Evolutionary conservation across 1,140 invertebrate species (phyloP), one percentile per base, ranked within the genome.

Genomic region (Apis cerana): DNA sequence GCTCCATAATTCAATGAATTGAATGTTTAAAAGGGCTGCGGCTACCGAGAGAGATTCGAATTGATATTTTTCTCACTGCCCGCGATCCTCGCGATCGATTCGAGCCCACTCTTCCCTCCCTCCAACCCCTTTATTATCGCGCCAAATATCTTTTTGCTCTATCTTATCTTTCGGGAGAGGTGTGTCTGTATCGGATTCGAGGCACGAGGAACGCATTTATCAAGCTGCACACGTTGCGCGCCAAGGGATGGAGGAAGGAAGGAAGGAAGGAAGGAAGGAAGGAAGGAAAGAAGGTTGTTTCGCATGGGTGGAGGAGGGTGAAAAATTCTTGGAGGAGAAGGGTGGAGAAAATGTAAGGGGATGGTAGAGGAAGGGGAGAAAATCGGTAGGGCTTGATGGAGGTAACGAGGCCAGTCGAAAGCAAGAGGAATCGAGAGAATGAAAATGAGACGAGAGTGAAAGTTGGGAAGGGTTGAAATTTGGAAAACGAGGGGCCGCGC

Each of bases 191-290:
- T 83, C 81, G 88, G 79, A 89, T 89, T 89, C 88, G 81, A 74
- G 82, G 87, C 88, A 89, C 88, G 88, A 67, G 78, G 85, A 86
- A 65, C 87, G 80, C 87, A 86, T 89, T 89, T 89, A 89, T 89
- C 88, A 88, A 88, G 75, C 75, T 48, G 62, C 72, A 82, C 82
- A 75, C 82, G 80, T 86, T 83, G 59, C 54, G 27, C 11, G 21
- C 13, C 58, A 3, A 1, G 33, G 72, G 10, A 23, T 48, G 21
- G 27, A 23, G 72, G 10, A 11, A 15, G 75, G 75, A 58, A 56
- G 75, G 64, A 74, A 68, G 17, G 5, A 1, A 33, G 9, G 10
- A 13, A 17, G 71, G 54, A 62, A 33, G 61, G 62, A 52, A 52
- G 15, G 43, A 7, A 10, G 48, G 19, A 23, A 33, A 33, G 27